Conservation (phyloP, 2,113 vertebrate genomes). For the Peucedramus taeniatus region DNA sequence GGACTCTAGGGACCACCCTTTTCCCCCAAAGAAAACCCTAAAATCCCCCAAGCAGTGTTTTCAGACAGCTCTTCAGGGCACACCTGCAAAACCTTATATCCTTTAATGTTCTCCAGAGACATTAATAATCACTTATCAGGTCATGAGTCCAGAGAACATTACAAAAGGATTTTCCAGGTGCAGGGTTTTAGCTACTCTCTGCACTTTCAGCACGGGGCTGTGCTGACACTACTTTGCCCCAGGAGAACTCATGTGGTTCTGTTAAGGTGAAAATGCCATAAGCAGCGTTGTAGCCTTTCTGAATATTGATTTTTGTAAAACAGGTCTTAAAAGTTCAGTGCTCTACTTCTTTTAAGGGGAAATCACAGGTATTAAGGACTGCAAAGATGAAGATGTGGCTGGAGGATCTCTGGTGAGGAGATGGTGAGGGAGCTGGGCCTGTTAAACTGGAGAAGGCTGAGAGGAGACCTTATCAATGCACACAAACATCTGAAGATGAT, state of each 20-base stretch:
- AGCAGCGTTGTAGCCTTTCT: neutral
- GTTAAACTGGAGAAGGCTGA: neutral
- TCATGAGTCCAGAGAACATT: neutral
- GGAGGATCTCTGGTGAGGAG: neutral
- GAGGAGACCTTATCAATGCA: neutral
- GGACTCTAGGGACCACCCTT: neutral
- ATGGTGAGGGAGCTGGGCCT: neutral
- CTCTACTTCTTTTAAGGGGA: conserved; percentile 19
- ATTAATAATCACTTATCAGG: conserved; percentile 3
- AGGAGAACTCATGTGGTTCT: neutral
- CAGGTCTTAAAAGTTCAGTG: neutral
- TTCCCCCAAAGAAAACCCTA: neutral
- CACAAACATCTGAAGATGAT: neutral
- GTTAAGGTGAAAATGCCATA: neutral
- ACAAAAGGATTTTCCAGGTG: neutral
- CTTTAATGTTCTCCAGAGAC: neutral
- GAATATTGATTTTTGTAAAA: neutral
- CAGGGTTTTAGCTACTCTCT: neutral
- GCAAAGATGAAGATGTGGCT: neutral
- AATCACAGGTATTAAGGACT: neutral
- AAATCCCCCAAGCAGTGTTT: neutral
- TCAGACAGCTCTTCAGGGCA: neutral
- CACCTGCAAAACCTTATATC: neutral
- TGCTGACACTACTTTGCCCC: neutral
- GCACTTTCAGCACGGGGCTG: neutral